Base-by-base conservation (phyloP, 2,797 vertebrate genomes). In the Argya squamiceps region DNA sequence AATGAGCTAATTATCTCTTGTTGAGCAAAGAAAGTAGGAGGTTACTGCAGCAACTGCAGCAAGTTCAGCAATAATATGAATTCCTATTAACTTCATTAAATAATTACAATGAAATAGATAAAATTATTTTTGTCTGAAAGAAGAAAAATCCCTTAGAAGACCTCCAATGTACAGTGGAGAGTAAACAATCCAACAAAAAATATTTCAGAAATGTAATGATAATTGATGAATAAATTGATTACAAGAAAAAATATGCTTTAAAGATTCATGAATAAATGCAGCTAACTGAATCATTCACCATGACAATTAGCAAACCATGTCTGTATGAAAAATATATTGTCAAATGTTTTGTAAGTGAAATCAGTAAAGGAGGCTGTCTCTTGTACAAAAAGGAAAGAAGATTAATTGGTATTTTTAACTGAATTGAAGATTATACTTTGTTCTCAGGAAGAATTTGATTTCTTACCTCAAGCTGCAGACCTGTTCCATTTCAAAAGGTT, bases 221-320 rank as follows among this genome's bases (percentile, higher is more conserved):
- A 90, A 52, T 62, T 21, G 2, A 91, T 89, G 14, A 91, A 67
- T 85, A 85, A 91, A 91, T 84, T 84, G 79, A 89, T 89, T 75
- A 73, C 11, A 29, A 91, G 77, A 80, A 91, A 94, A 93, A 96
- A 34, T 46, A 39, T 67, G 11, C 44, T 95, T 97, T 91, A 89
- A 92, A 88, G 49, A 68, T 65, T 88, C 8, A 82, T 80, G 26
- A 97, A 87, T 84, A 95, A 96, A 92, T 90, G n/a, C 69, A 96
- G 75, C 77, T 96, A 96, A 95, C 85, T 71, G 80, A 97, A 93
- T 93, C 89, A 90, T 41, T 96, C 68, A 60, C 82, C 75, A 49
- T 89, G 80, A 84, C 58, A 93, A 96, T 96, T 93, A 96, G 47
- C 69, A 95, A 96, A 65, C 32, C 18, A 26, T 30, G 10, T 64